phyloP scores from a whole-genome alignment of 2,888 invertebrate species.

The Archips crataeganus region DNA sequence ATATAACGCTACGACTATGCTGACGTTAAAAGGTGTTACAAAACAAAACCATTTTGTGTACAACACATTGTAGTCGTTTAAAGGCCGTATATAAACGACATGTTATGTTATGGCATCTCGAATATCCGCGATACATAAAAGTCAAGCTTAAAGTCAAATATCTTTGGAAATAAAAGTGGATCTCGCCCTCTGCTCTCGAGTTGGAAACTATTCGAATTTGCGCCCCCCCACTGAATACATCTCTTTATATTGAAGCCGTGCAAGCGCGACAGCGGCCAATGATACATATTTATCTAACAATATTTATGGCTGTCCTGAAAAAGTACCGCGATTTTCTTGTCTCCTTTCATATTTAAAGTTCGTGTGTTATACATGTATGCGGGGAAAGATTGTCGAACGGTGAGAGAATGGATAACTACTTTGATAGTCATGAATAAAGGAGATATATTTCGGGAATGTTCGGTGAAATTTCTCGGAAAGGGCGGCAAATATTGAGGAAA shows the following conservation, averaged over 20 bases:
- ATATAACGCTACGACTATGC: constrained; percentile 19
- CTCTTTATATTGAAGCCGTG: constrained; percentile 59
- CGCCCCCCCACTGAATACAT: constrained; percentile 56
- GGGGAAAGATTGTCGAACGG: constrained; percentile 59
- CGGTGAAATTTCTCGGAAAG: constrained; percentile 29
- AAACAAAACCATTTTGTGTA: constrained; percentile 29
- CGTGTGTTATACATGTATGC: constrained; percentile 63
- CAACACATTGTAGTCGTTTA: constrained; percentile 43
- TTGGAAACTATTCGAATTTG: constrained; percentile 71
- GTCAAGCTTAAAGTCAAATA: constrained; percentile 51
- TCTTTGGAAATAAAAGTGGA: constrained; percentile 52
- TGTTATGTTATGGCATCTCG: constrained; percentile 57
- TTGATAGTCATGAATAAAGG: constrained; percentile 58
- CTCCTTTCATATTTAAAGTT: constrained; percentile 81
- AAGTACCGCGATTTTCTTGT: constrained; percentile 68
- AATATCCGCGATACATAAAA: constrained; percentile 61
- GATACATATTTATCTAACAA: constrained; percentile 83
- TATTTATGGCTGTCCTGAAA: constrained; percentile 77
- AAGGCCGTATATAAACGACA: constrained; percentile 44
- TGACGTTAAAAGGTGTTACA: constrained; percentile 15
- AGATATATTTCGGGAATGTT: constrained; percentile 41
- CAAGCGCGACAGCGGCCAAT: constrained; percentile 73
- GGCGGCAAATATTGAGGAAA: constrained; percentile 22
- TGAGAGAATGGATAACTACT: constrained; percentile 61
- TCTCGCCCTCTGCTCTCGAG: constrained; percentile 54